Conservation (phyloP, 2,888 invertebrate genomes). For the Calliphora vomitoria region DNA sequence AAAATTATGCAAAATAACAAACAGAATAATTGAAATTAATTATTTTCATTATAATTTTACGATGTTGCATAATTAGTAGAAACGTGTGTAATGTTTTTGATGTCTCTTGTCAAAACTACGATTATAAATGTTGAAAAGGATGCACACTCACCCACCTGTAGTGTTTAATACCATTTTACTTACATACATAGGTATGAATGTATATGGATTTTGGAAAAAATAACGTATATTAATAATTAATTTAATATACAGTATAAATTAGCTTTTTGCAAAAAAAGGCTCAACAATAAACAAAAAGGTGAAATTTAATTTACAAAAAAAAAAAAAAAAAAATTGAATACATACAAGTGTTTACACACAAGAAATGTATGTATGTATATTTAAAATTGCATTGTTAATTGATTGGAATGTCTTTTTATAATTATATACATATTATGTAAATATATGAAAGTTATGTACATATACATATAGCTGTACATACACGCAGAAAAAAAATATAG, state of each 20-base stretch:
- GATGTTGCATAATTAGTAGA: conserved; percentile 62
- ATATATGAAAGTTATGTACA: not conserved
- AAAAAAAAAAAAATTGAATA: not conserved
- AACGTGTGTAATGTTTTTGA: conserved; percentile 59
- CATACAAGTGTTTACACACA: not conserved
- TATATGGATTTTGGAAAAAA: not conserved
- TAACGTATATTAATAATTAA: conserved; percentile 60
- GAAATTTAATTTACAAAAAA: conserved; percentile 25
- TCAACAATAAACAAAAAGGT: not conserved
- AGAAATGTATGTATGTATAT: conserved; percentile 14
- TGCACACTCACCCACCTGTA: not conserved
- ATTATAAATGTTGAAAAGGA: conserved; percentile 26
- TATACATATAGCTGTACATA: not conserved
- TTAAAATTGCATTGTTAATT: conserved; percentile 57
- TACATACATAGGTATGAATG: not conserved
- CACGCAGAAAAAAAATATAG: too few relatives aligned
- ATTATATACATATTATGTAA: not conserved
- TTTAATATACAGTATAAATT: conserved; percentile 63
- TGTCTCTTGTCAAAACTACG: conserved; percentile 52
- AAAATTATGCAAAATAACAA: conserved; percentile 53
- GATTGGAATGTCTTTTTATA: conserved; percentile 55
- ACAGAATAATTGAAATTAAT: conserved; percentile 71
- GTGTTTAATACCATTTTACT: conserved; percentile 21
- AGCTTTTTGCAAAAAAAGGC: conserved; percentile 41
- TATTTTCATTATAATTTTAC: conserved; percentile 61